phyloP scores from a whole-genome alignment of 2,888 invertebrate species.

The Harpalus rubripes region DNA sequence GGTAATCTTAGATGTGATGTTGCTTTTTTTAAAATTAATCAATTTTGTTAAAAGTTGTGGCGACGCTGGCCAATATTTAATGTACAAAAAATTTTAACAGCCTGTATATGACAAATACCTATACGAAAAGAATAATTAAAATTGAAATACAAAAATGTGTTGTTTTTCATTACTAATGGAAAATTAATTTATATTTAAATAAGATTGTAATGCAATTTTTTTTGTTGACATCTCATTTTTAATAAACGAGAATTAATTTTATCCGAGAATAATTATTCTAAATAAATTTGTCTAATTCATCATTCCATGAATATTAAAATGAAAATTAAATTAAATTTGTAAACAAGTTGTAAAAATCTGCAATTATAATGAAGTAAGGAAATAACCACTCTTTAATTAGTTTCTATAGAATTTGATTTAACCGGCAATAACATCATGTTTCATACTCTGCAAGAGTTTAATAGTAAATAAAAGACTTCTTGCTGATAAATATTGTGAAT shows the following conservation, averaged over 20 bases:
- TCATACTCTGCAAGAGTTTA: neutral
- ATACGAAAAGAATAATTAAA: too few relatives aligned
- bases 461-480: neutral
- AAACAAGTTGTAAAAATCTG: constrained; percentile 35
- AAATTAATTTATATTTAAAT: neutral
- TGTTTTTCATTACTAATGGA: neutral
- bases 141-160: neutral
- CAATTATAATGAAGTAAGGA: constrained; percentile 29
- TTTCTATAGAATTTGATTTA: neutral
- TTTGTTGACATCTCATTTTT: too few relatives aligned
- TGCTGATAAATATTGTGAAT: neutral
- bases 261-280: neutral
- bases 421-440: neutral
- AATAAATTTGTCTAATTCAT: constrained; percentile 20
- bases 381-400: constrained; percentile 21
- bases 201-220: neutral
- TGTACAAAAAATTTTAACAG: too few relatives aligned
- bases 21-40: too few relatives aligned
- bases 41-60: too few relatives aligned
- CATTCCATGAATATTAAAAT: constrained; percentile 47
- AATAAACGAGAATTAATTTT: constrained; percentile 17
- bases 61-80: too few relatives aligned
- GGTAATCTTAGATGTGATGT: too few relatives aligned
- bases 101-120: too few relatives aligned
- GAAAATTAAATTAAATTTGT: constrained; percentile 31